Base-by-base conservation (phyloP, 2,797 vertebrate genomes). In the Micromesistius poutassou region DNA sequence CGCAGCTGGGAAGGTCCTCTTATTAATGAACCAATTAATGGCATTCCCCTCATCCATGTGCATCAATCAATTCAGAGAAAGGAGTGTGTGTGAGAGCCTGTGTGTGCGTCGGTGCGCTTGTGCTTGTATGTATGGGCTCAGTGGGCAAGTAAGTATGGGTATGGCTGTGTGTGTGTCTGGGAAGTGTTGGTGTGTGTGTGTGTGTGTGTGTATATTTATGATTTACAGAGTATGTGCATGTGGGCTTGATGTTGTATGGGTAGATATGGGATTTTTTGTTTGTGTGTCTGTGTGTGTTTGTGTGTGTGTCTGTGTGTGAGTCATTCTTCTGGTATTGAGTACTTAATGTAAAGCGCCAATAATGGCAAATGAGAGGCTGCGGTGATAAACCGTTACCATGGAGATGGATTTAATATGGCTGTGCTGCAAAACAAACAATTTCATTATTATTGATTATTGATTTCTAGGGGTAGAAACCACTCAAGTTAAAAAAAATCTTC, bases 11-110 rank as follows among this genome's bases (percentile, higher is more conserved):
- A 84, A n/a, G 7, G 8, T 78, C 76, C 74, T 78, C 66, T 25
- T 80, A 76, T 84, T 85, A 86, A 85, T 46, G 72, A 82, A 80
- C 30, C 77, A 76, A 81, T 85, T 80, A 80, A 82, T 82, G 36
- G 55, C 76, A 76, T 75, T 76, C 75, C 75, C 66, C 71, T 70
- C n/a, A 30, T 68, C 76, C 66, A 77, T 30, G 72, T 71, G 13
- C 25, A 76, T 68, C 9, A 81, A 80, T 72, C 74, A 68, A 73
- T 82, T 66, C 46, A 50, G 46, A 50, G 46, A 22, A 3, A 19
- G 5, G 31, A 31, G 70, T 68, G 77, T 74, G 68, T 42, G 36
- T 68, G 62, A 33, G 30, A 50, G 38, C 55, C 40, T 73, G 73
- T 28, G 74, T 40, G 72, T 42, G 40, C 4, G 12, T 42, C 12